A percentile compares a stretch with the other conserved stretches of the same genome.
phyloP scores from a whole-genome alignment of 2,113 vertebrate genomes.

The Merops nubicus region DNA sequence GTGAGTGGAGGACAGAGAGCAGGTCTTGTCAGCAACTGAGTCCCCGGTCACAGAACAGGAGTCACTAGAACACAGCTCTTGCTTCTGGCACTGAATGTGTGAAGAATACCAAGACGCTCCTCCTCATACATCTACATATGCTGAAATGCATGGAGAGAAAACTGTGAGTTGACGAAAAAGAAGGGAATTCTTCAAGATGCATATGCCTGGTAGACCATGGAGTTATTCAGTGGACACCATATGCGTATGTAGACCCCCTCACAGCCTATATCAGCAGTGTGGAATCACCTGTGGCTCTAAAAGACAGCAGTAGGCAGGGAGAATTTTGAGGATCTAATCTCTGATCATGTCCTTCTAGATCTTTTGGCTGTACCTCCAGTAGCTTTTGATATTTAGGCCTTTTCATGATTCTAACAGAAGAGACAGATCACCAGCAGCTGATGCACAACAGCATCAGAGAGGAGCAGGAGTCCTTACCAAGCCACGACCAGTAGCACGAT shows the following conservation, averaged over 20 bases:
- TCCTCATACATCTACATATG: neutral
- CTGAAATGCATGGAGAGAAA: neutral
- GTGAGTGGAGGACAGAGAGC: neutral
- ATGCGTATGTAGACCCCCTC: too few species aligned
- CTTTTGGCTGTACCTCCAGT: neutral
- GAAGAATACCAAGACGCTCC: neutral
- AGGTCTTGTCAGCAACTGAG: neutral
- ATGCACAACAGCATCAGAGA: fast-evolving
- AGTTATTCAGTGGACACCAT: neutral
- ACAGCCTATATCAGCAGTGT: neutral
- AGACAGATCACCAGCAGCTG: neutral
- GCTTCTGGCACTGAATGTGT: neutral
- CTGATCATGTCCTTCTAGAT: neutral
- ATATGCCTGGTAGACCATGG: neutral
- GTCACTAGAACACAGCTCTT: neutral
- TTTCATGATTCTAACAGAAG: neutral
- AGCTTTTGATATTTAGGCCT: neutral
- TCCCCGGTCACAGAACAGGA: neutral
- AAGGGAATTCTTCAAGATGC: neutral
- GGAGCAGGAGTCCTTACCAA: slow-evolving; percentile 80
- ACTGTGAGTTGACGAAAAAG: neutral
- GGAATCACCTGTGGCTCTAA: neutral
- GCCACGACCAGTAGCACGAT: slow-evolving; percentile 70
- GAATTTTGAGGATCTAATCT: neutral
- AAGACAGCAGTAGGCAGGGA: neutral